Evolutionary conservation across 2,888 invertebrate species (phyloP).

Genomic region (Parnassius apollo): DNA sequence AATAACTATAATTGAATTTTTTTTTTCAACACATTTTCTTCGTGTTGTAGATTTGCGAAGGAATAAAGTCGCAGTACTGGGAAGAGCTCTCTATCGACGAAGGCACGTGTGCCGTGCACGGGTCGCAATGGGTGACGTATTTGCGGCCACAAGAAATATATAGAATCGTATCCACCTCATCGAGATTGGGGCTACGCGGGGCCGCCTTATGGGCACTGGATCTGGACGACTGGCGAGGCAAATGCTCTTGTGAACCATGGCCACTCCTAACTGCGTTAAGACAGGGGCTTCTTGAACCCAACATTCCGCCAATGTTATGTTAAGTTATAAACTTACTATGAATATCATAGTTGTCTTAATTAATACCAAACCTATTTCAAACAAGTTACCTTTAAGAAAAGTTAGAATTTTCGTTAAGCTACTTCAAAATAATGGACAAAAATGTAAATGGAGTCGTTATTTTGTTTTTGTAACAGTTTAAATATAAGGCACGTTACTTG

Average conservation of each 20-base stretch:
- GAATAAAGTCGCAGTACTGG: slow-evolving; percentile 83
- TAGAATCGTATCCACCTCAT: slow-evolving; percentile 82
- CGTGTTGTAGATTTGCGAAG: slow-evolving; percentile 75
- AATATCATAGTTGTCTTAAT: too few species aligned
- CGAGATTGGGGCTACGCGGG: slow-evolving; percentile 83
- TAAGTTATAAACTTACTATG: slow-evolving; percentile 21
- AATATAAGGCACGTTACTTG: too few species aligned
- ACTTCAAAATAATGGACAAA: too few species aligned
- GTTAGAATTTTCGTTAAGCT: background rate
- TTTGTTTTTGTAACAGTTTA: too few species aligned
- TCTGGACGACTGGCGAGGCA: slow-evolving; percentile 87
- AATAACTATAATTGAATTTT: too few species aligned
- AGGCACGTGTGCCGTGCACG: slow-evolving; percentile 87
- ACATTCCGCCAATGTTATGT: slow-evolving; percentile 49
- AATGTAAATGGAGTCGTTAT: too few species aligned
- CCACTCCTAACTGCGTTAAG: slow-evolving; percentile 84
- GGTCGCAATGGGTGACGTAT: slow-evolving; percentile 90
- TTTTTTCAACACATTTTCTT: too few species aligned
- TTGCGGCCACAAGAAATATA: slow-evolving; percentile 85
- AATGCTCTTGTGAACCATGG: slow-evolving; percentile 85
- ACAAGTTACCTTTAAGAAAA: background rate
- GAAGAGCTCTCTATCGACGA: slow-evolving; percentile 78
- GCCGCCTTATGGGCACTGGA: slow-evolving; percentile 91
- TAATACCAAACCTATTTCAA: too few species aligned
- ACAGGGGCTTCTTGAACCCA: slow-evolving; percentile 59